Evolutionary conservation across 2,888 invertebrate genomes (phyloP).

Genomic region (Spodoptera exigua): DNA sequence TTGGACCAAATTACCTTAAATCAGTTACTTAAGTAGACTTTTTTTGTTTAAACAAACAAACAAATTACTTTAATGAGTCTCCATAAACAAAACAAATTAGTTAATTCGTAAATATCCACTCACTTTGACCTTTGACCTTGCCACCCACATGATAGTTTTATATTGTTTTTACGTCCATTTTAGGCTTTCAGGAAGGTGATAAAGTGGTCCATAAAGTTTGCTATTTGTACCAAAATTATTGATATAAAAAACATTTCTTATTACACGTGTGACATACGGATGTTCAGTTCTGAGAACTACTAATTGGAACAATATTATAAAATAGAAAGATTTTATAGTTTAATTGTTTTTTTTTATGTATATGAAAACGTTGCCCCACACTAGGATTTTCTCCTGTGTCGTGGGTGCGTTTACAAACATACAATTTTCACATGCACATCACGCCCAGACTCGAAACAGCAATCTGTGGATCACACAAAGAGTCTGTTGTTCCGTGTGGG

Average conservation of each 20-base stretch:
- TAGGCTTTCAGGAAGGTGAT: conserved; percentile 2
- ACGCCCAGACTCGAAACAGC: too few species aligned
- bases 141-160: neutral
- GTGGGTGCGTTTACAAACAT: too few species aligned
- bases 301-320: too few species aligned
- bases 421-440: too few species aligned
- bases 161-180: conserved; percentile 1
- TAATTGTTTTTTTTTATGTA: too few species aligned
- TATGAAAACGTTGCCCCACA: too few species aligned
- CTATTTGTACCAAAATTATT: conserved; percentile 13
- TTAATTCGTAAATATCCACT: neutral
- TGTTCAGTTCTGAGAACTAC: neutral
- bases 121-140: conserved; percentile 11
- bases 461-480: too few species aligned
- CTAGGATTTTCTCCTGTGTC: too few species aligned
- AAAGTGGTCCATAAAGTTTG: conserved; percentile 23
- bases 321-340: too few species aligned
- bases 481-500: too few species aligned
- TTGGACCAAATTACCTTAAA: too few species aligned
- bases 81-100: conserved; percentile 12
- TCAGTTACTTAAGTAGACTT: too few species aligned
- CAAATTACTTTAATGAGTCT: conserved; percentile 5
- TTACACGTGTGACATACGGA: conserved; percentile 13
- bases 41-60: neutral
- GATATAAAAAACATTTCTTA: neutral